Conservation (phyloP, 1,140 invertebrate genomes). For the Cyclina sinensis region DNA sequence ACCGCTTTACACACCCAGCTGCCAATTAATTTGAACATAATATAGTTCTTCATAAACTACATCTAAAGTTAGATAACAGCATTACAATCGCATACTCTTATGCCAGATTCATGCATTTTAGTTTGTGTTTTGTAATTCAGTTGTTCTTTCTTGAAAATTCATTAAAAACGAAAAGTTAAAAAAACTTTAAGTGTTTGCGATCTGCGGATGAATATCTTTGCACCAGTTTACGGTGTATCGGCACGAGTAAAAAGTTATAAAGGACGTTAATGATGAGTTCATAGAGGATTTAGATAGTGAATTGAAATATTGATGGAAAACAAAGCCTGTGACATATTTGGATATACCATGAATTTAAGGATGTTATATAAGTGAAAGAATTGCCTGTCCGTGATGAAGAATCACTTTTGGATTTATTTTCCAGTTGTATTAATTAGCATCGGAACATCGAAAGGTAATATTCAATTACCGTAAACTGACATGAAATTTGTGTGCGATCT, state of each 20-base stretch:
- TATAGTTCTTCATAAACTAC: neutral
- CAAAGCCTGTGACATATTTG: neutral
- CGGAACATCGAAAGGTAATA: slow-evolving; percentile 19
- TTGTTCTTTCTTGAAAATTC: neutral
- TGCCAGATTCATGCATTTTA: neutral
- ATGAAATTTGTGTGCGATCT: too few species aligned
- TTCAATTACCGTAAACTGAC: slow-evolving; percentile 1
- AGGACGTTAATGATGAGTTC: slow-evolving; percentile 14
- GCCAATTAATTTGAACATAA: neutral
- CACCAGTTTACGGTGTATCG: slow-evolving; percentile 50
- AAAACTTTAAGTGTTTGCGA: slow-evolving; percentile 23
- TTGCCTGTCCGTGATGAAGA: slow-evolving; percentile 2
- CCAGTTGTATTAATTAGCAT: slow-evolving; percentile 4
- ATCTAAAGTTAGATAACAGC: neutral
- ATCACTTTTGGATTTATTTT: slow-evolving; percentile 30
- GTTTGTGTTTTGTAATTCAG: neutral
- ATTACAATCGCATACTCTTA: neutral
- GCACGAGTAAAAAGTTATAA: slow-evolving; percentile 52
- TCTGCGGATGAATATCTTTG: slow-evolving; percentile 43
- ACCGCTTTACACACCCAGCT: neutral
- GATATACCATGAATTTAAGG: slow-evolving; percentile 24
- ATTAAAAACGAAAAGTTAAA: slow-evolving; percentile 10
- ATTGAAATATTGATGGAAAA: slow-evolving; percentile 13
- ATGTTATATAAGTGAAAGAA: neutral
- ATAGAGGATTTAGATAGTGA: slow-evolving; percentile 29